Conservation (phyloP, 1,140 invertebrate species). For the Nasonia giraulti region DNA sequence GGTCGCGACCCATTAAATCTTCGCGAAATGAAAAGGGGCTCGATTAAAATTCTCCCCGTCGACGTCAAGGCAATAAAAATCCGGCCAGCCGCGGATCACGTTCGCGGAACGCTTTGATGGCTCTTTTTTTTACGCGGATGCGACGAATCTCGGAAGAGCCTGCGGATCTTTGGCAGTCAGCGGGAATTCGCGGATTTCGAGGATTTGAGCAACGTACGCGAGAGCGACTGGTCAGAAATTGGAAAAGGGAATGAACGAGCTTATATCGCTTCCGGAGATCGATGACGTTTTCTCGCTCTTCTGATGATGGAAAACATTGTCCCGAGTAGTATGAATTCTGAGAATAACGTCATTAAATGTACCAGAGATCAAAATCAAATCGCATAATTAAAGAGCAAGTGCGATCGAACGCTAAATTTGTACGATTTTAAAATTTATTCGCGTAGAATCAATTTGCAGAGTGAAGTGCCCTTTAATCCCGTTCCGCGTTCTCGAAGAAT, state of each 20-base stretch:
- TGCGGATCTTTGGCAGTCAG: not conserved
- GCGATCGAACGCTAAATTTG: too few relatives aligned
- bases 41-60: not conserved
- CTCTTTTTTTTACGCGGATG: not conserved
- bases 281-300: too few relatives aligned
- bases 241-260: not conserved
- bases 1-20: not conserved
- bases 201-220: not conserved
- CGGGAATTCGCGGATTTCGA: not conserved
- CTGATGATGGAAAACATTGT: too few relatives aligned
- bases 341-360: too few relatives aligned
- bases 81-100: not conserved
- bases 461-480: too few relatives aligned
- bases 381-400: too few relatives aligned
- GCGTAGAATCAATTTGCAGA: too few relatives aligned
- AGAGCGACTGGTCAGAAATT: not conserved
- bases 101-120: not conserved
- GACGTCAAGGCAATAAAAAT: not conserved
- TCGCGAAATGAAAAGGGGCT: not conserved
- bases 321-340: too few relatives aligned
- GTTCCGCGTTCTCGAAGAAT: not conserved
- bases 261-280: not conserved
- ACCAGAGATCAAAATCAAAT: too few relatives aligned
- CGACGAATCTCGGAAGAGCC: not conserved
- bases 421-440: too few relatives aligned